Evolutionary conservation across 1,140 invertebrate genomes (phyloP), one percentile per base, ranked within the genome.

Genomic region (Mylabris phalerata): DNA sequence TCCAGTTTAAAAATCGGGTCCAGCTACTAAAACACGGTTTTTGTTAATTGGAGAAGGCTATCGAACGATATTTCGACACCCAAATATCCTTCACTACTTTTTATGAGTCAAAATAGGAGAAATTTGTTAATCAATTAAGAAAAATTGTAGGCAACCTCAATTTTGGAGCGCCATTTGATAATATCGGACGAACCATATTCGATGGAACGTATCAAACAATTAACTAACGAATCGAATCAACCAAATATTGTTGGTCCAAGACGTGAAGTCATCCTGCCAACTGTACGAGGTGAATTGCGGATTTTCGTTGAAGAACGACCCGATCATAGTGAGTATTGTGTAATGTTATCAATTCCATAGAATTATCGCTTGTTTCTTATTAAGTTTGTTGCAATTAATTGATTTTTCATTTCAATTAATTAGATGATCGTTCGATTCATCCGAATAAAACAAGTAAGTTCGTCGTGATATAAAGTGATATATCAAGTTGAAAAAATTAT

Each of bases 161-260:
- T 92, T 64, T 72, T 93, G 65, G 88, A 93, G 73, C 79, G 89
- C 44, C 90, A 93, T 72, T 76, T 93, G 43, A 84, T 92, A 6
- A 80, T 90, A 52, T 80, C 84, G 0, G 83, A 87, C 55, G 78
- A 79, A 50, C 80, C 80, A 2, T 90, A 83, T 68, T 89, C 88
- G 19, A 90, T 93, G 79, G 85, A 87, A 40, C 83, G 89, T 67
- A 75, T 95, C 41, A 85, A 84, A 61, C 74, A 82, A 59, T 73
- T 85, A 59, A 80, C 83, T 0, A 79, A 80, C 55, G 78, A 81
- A 56, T 63, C 64, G 2, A 55, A 58, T 57, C 50, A 64, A 4
- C 63, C 27, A 62, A 70, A 59, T n/a, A 64, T 51, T 42, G 54
- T 46, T 40, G 54, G 51, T 26, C 47, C 39, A 26, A 27, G 55